A percentile compares a stretch with the other conserved stretches of the same genome.
These are phyloP conservation scores for Enteromius unitaeniatus DNA, from an alignment of 2,797 vertebrate genomes.

Conservation along the genomic window DNA sequence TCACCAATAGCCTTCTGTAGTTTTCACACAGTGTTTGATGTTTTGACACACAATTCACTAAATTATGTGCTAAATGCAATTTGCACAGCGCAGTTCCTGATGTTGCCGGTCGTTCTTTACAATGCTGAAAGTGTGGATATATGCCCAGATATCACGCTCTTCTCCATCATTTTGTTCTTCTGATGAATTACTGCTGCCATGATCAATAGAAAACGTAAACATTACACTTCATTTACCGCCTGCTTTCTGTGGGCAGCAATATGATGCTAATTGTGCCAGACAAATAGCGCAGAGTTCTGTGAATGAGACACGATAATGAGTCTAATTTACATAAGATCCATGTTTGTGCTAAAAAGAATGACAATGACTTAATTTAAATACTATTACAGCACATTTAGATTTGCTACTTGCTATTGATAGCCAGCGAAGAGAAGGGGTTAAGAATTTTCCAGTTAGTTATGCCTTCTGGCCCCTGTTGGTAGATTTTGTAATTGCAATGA, in stretches of 20 bases:
- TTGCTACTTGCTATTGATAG: not conserved
- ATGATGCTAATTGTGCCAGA: slow-evolving; percentile 7
- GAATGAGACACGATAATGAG: slow-evolving; percentile 11
- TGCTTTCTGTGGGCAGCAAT: slow-evolving; percentile 1
- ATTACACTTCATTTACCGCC: slow-evolving; percentile 10
- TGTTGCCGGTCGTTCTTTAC: not conserved
- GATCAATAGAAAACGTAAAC: slow-evolving; percentile 7
- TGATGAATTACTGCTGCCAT: not conserved
- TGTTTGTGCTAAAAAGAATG: slow-evolving; percentile 24
- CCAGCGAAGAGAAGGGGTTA: not conserved
- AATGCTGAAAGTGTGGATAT: not conserved
- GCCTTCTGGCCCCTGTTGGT: not conserved
- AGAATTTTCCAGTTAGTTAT: not conserved
- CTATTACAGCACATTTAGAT: not conserved
- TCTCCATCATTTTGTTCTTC: not conserved
- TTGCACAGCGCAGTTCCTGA: not conserved
- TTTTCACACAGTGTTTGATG: not conserved
- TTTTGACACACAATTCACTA: not conserved
- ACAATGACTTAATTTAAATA: slow-evolving; percentile 17
- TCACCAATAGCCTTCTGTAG: not conserved
- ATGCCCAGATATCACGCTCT: not conserved
- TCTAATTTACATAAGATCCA: slow-evolving; percentile 3
- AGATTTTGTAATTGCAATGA: not conserved
- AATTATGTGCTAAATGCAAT: not conserved
- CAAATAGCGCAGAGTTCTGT: not conserved